Evolutionary conservation across 2,113 vertebrate species (phyloP).

Genomic region (Oncorhynchus gorbuscha): DNA sequence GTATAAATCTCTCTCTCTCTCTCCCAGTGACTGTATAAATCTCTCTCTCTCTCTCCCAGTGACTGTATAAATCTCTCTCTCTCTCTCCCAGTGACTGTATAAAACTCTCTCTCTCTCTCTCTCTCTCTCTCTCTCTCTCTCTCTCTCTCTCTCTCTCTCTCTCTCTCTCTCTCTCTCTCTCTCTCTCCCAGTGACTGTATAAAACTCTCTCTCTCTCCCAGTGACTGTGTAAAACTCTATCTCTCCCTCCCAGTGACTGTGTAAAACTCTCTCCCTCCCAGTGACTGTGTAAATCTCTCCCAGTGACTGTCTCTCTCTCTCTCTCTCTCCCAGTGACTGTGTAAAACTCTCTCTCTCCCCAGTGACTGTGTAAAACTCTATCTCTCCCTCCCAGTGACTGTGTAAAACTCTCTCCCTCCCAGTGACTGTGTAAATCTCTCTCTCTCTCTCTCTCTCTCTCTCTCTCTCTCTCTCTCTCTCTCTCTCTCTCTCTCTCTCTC

Average conservation of each 20-base stretch:
- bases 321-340: too few species aligned
- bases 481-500: not conserved
- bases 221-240: not conserved
- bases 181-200: not conserved
- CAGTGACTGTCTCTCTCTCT: not conserved
- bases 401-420: too few species aligned
- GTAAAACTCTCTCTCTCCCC: not conserved
- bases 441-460: not conserved
- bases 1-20: not conserved
- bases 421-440: too few species aligned
- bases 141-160: too few species aligned
- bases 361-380: not conserved
- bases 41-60: not conserved
- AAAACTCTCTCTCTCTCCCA: not conserved
- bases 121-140: too few species aligned
- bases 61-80: not conserved
- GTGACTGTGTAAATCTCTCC: too few species aligned
- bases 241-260: not conserved
- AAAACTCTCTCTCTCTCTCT: too few species aligned
- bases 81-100: not conserved
- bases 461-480: too few species aligned
- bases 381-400: constrained; percentile 1
- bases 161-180: not conserved
- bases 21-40: not conserved
- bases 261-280: too few species aligned